Percentiles rank a stretch among this genome's conserved stretches.
phyloP scores from a whole-genome alignment of 2,888 invertebrate species.

The Coelinius sp. region DNA sequence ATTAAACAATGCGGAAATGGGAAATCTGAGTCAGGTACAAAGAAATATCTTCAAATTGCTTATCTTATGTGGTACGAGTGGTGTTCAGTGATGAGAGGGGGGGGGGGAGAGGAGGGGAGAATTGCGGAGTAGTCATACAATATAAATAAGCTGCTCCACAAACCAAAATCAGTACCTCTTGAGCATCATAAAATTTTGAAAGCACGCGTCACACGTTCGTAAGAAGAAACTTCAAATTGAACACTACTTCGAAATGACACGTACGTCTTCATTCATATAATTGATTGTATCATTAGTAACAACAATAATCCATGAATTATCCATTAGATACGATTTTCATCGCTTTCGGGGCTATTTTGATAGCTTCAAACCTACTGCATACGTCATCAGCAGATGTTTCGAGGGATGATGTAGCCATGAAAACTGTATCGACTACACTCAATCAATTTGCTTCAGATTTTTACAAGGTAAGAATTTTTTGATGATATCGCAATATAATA shows the following conservation, averaged over 20 bases:
- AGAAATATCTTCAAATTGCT: no score
- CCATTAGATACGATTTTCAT: not conserved
- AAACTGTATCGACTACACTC: constrained; percentile 12
- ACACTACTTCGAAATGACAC: not conserved
- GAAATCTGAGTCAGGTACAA: no score
- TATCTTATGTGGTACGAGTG: no score
- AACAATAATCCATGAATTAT: not conserved
- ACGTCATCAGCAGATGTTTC: not conserved
- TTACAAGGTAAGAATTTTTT: constrained; percentile 31
- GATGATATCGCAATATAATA: no score
- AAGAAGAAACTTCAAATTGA: not conserved
- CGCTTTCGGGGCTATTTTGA: not conserved
- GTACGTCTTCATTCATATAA: not conserved
- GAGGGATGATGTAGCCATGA: not conserved
- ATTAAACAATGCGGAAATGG: no score
- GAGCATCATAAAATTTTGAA: not conserved
- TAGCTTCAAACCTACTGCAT: not conserved
- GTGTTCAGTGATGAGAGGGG: no score
- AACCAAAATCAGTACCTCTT: no score
- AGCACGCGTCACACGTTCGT: not conserved
- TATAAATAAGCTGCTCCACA: no score
- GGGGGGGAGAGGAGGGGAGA: no score
- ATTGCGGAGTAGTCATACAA: no score
- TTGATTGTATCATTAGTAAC: not conserved
- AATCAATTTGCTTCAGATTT: constrained; percentile 28